Evolutionary conservation across 2,888 invertebrate species (phyloP).

Genomic region (Kryphioiulus occultus): DNA sequence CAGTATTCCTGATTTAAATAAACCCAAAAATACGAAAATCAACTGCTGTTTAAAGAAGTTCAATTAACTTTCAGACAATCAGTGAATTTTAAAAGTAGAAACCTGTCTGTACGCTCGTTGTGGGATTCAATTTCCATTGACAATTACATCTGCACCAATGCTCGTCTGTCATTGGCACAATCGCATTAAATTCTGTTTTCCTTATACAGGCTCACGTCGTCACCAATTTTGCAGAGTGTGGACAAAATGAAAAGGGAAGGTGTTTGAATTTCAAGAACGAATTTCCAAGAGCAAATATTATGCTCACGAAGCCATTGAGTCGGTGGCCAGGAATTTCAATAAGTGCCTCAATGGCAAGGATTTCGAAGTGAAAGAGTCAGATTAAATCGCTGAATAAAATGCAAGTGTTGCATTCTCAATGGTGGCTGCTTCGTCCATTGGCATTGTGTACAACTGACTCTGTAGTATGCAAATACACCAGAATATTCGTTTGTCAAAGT

Average conservation of each 20-base stretch:
- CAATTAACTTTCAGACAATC: not conserved
- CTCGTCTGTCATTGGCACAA: not conserved
- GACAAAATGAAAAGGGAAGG: not conserved
- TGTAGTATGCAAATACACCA: not conserved
- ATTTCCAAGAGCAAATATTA: not conserved
- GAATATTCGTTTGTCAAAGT: not conserved
- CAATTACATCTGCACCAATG: not conserved
- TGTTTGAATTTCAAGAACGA: constrained; percentile 2
- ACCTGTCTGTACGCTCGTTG: not conserved
- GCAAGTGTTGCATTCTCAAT: not conserved
- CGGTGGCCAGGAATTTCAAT: not conserved
- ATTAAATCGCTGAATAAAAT: constrained; percentile 30
- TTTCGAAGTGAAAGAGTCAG: not conserved
- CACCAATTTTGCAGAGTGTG: not conserved
- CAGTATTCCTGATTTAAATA: no score
- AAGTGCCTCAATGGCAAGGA: constrained; percentile 2
- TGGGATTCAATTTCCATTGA: not conserved
- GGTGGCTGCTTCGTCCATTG: not conserved
- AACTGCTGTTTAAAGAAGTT: not conserved
- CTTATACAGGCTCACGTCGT: not conserved
- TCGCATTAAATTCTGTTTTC: not conserved
- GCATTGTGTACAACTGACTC: not conserved
- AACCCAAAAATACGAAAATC: no score
- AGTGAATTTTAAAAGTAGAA: not conserved
- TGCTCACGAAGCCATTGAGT: not conserved